Conservation (phyloP, 2,113 vertebrate species). For the Cacatua alba region DNA sequence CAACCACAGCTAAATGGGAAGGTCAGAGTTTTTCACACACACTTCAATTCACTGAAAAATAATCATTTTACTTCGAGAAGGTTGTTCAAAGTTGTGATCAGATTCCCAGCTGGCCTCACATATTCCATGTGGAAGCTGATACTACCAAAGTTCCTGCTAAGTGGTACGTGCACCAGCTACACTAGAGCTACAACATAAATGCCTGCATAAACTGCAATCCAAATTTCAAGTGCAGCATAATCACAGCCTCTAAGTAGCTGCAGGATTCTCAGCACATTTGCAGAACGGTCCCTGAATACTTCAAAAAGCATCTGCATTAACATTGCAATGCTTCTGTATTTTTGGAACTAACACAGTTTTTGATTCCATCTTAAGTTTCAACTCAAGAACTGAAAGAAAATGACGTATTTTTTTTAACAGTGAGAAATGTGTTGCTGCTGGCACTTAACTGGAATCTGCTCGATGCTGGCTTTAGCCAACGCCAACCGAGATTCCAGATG, state of each 20-base stretch:
- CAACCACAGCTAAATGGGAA: not conserved
- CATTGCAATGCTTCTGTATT: not conserved
- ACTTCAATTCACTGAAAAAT: not conserved
- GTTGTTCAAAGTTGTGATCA: not conserved
- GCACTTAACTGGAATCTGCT: slow-evolving; percentile 53
- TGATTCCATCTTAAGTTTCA: slow-evolving; percentile 31
- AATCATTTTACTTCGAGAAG: not conserved
- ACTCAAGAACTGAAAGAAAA: slow-evolving; percentile 20
- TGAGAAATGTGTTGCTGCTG: slow-evolving; percentile 52
- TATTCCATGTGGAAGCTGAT: not conserved
- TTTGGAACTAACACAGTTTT: not conserved
- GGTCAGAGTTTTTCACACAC: not conserved
- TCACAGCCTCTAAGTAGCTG: not conserved
- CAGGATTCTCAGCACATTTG: not conserved
- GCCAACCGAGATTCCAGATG: slow-evolving; percentile 69
- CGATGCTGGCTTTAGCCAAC: slow-evolving; percentile 58
- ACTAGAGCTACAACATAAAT: not conserved
- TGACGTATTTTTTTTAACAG: not conserved
- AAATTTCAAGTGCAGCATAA: not conserved
- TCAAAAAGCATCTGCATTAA: not conserved
- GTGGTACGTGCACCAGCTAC: fast-evolving
- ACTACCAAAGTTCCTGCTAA: not conserved
- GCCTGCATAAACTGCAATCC: not conserved
- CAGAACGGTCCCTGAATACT: not conserved
- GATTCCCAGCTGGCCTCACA: not conserved